Conservation (phyloP, 2,888 invertebrate genomes). For the Platerodrilus igneus region DNA sequence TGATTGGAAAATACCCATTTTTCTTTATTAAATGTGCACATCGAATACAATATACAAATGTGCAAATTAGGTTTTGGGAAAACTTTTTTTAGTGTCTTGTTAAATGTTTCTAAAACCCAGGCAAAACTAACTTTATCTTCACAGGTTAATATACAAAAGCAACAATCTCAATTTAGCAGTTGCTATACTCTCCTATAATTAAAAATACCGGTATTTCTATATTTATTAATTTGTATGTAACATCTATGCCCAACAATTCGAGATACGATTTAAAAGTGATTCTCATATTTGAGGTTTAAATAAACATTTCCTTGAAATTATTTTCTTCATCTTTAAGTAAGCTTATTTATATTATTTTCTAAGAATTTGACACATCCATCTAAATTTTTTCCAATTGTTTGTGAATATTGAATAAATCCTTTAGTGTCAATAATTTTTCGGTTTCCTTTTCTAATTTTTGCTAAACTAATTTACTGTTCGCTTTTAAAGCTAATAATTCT, state of each 20-base stretch:
- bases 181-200: not conserved
- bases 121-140: slow-evolving; percentile 2
- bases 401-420: too few relatives aligned
- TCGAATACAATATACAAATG: too few relatives aligned
- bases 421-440: too few relatives aligned
- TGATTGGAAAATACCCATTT: slow-evolving; percentile 1
- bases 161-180: slow-evolving; percentile 1
- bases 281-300: slow-evolving; percentile 7
- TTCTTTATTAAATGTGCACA: too few relatives aligned
- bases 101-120: slow-evolving; percentile 5
- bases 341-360: too few relatives aligned
- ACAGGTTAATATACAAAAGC: not conserved
- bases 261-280: slow-evolving; percentile 2
- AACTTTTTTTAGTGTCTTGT: too few relatives aligned
- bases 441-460: too few relatives aligned
- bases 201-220: not conserved
- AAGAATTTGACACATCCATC: too few relatives aligned
- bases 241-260: slow-evolving; percentile 8
- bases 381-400: too few relatives aligned
- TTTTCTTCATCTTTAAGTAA: slow-evolving; percentile 3
- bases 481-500: too few relatives aligned
- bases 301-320: slow-evolving; percentile 6
- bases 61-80: too few relatives aligned
- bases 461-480: too few relatives aligned
- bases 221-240: not conserved